These are phyloP conservation scores for Metellina segmentata DNA, from an alignment of 2,888 invertebrate species.

Conservation along the genomic window DNA sequence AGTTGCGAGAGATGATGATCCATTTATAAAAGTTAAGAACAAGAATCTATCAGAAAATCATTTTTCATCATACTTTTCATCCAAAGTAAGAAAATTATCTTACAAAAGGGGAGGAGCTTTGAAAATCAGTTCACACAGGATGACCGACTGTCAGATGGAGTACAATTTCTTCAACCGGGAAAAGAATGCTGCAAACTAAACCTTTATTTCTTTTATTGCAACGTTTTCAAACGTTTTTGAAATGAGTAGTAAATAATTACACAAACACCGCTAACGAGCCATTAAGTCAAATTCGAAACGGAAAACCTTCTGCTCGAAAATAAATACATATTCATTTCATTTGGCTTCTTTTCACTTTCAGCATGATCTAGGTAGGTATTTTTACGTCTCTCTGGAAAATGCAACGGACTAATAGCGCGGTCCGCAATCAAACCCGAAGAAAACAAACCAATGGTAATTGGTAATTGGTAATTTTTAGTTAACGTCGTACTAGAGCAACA, in stretches of 20 bases:
- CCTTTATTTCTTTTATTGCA: background rate
- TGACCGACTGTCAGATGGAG: background rate
- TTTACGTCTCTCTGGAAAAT: no score
- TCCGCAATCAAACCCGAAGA: no score
- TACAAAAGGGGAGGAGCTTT: background rate
- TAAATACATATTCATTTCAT: slow-evolving; percentile 18
- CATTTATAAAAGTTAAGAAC: no score
- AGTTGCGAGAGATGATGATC: no score
- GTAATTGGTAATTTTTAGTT: no score
- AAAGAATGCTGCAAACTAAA: background rate
- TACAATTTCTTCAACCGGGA: background rate
- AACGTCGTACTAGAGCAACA: no score
- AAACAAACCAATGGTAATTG: no score
- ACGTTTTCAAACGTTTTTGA: background rate
- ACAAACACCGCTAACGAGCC: background rate
- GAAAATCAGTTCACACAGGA: background rate
- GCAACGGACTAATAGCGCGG: no score
- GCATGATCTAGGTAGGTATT: no score
- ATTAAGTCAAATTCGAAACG: slow-evolving; percentile 19
- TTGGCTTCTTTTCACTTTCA: background rate
- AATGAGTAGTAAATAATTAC: background rate
- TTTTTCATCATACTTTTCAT: background rate
- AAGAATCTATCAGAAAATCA: background rate
- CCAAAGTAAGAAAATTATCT: background rate
- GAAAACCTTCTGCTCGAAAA: slow-evolving; percentile 47